Base-by-base conservation (phyloP, 2,113 vertebrate species). In the Cromileptes altivelis region DNA sequence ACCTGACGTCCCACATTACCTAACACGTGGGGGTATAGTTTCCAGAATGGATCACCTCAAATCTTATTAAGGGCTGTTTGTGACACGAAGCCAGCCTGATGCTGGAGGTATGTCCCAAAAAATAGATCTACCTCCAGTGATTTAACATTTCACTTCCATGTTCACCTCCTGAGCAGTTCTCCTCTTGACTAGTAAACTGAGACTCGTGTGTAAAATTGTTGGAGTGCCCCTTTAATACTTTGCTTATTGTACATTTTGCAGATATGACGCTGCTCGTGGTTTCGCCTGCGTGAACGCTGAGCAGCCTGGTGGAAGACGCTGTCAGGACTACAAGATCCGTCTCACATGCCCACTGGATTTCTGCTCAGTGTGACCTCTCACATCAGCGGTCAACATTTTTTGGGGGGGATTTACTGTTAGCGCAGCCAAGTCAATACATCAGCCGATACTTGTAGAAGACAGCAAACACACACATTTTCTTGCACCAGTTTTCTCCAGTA, bases 261-360 rank as follows among this genome's bases (percentile, higher is more conserved):
- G 90, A 40, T 94, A 89, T 33, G 87, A 90, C 2, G 78, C 89
- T 0, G 11, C 78, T 19, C 11, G 37, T 2, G 91, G 94, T 4
- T 93, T 93, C 37, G 69, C 73, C 30, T 93, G 92, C 25, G 82
- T 90, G 15, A 91, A 86, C 30, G 75, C 65, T 1, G 81, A 91
- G 45, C 82, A 91, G 65, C 75, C 67, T 0, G 60, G n/a, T 3
- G 75, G 78, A 17, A 70, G 58, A 40, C 47, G 2, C 17, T 93
- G 90, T 40, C 57, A 77, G 3, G 85, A 85, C 80, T 92, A 88
- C 64, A 89, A 86, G 52, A 80, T 90, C 60, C 72, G 85, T 40
- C 77, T 89, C 6, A 92, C 81, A n/a, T 92, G 92, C 11, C 87
- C 84, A 1, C 15, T 63, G 18, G 11, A 14, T 1, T 88, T 78